Percentiles rank a stretch among this genome's conserved stretches.
Evolutionary conservation across 2,113 vertebrate genomes (phyloP).

Genomic region (Kobus ellipsiprymnus): DNA sequence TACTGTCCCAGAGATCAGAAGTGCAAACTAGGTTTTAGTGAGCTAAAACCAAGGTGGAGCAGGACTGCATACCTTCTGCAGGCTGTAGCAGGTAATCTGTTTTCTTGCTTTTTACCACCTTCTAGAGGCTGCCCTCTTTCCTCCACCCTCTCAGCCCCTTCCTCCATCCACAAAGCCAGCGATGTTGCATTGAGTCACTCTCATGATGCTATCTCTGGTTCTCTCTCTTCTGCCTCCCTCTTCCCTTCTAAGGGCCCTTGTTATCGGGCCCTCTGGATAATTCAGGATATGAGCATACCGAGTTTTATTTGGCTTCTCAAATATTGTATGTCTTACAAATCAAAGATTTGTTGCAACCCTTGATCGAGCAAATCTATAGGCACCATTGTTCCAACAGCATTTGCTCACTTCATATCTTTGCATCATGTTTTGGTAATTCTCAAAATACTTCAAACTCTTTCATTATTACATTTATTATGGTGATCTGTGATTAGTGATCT

Average conservation of each 20-base stretch:
- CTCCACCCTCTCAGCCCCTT: not conserved
- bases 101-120: not conserved
- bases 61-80: not conserved
- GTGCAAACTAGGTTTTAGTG: not conserved
- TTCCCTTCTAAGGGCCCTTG: not conserved
- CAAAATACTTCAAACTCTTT: not conserved
- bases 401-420: not conserved
- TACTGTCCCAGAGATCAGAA: not conserved
- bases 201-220: not conserved
- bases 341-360: not conserved
- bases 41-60: not conserved
- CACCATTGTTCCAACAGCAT: not conserved
- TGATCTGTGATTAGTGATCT: not conserved
- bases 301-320: not conserved
- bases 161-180: not conserved
- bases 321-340: not conserved
- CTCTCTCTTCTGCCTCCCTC: not conserved
- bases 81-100: not conserved
- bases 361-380: not conserved
- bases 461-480: not conserved
- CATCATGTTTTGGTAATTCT: not conserved
- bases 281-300: not conserved
- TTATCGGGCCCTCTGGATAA: not conserved
- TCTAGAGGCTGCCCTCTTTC: not conserved
- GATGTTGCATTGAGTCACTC: fast-evolving